Conservation (phyloP, 2,113 vertebrate species). For the Thinocorus orbignyianus region DNA sequence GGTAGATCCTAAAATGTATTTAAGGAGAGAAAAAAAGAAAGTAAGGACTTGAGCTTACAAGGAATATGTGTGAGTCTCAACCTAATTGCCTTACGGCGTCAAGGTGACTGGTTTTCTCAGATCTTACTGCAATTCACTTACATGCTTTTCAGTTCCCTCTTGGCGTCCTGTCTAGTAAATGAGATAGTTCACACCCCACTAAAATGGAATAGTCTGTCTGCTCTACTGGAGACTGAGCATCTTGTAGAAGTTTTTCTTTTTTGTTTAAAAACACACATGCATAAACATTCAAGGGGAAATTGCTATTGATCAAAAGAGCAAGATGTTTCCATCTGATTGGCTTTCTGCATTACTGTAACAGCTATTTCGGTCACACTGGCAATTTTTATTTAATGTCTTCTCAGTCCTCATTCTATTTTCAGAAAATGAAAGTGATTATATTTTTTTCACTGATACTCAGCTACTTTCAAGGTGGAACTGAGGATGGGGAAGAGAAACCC, state of each 20-base stretch:
- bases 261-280: not conserved
- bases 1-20: not conserved
- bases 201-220: not conserved
- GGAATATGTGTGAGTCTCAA: accelerated
- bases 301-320: constrained; percentile 24
- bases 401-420: not conserved
- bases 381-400: constrained; percentile 30
- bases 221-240: not conserved
- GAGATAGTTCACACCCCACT: not conserved
- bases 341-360: not conserved
- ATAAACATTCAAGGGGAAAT: not conserved
- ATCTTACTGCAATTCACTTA: not conserved
- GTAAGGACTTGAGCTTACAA: not conserved
- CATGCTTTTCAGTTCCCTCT: not conserved
- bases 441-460: constrained; percentile 68
- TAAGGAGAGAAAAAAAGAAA: not conserved
- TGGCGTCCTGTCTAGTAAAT: not conserved
- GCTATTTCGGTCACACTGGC: constrained; percentile 34
- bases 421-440: constrained; percentile 23
- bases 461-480: constrained; percentile 59
- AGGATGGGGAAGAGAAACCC: not conserved
- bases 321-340: not conserved
- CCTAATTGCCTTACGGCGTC: accelerated
- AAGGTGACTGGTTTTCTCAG: not conserved
- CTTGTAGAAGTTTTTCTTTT: not conserved